Evolutionary conservation across 1,140 invertebrate genomes (phyloP).

Genomic region (Spodoptera frugiperda): DNA sequence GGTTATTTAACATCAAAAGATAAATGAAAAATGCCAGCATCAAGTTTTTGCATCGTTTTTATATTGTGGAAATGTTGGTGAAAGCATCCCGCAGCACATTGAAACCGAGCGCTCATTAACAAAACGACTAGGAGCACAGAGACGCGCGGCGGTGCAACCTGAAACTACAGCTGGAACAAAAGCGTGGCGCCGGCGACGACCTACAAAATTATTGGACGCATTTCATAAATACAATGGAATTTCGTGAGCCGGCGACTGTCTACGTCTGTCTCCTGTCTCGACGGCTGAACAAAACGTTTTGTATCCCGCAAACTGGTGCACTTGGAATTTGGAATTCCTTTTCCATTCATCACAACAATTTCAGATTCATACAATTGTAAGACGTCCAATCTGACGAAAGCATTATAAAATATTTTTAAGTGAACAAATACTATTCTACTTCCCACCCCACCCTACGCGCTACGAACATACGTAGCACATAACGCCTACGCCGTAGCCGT

Average conservation of each 20-base stretch:
- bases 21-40: constrained; percentile 35
- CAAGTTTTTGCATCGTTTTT: constrained; percentile 22
- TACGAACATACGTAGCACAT: constrained; percentile 34
- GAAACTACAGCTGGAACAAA: constrained; percentile 36
- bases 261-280: constrained; percentile 27
- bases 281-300: constrained; percentile 36
- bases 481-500: constrained; percentile 29
- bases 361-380: no score
- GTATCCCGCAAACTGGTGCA: not conserved
- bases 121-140: constrained; percentile 50
- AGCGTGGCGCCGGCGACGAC: constrained; percentile 29
- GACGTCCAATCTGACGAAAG: not conserved
- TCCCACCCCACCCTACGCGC: constrained; percentile 6
- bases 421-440: not conserved
- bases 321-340: constrained; percentile 1
- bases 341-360: constrained; percentile 9
- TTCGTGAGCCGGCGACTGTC: constrained; percentile 34
- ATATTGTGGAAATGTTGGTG: constrained; percentile 38
- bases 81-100: constrained; percentile 34
- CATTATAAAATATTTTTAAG: constrained; percentile 19
- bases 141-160: constrained; percentile 40
- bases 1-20: constrained; percentile 35
- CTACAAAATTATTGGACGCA: constrained; percentile 42
- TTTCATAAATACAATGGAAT: constrained; percentile 38
- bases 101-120: constrained; percentile 50